Evolutionary conservation across 1,140 invertebrate species (phyloP), one percentile per base, ranked within the genome.

Genomic region (Centruroides sculpturatus): DNA sequence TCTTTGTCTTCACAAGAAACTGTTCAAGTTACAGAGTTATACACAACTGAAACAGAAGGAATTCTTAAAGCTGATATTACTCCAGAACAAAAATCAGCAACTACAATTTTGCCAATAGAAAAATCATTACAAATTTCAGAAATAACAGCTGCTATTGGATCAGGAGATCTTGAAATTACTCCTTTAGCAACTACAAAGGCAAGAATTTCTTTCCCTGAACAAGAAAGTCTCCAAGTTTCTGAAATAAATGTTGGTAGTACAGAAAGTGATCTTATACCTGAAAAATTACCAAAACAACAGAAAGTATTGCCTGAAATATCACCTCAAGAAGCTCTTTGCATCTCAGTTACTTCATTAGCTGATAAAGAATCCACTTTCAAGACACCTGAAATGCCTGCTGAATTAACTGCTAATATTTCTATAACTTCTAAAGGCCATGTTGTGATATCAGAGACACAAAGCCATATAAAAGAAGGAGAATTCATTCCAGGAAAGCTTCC

Each of bases 51-150:
- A 55, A 65, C 51, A 36, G 60, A 67, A 35, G 41, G 23, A 10
- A 57, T 13, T 46, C 47, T 66, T 7, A 61, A 67, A 49, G 13
- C 54, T 51, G 51, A 56, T 55, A 56, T 59, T 36, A 23, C 59
- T 36, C 60, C 66, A 6, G 34, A 13, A 11, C 55, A 58, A 34
- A 64, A 56, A 34, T 65, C 11, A 47, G 65, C 62, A 11, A 35
- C 35, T 34, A 23, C 56, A 49, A 23, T 57, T 47, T 56, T 66
- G 48, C 59, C 62, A 5, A 47, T 54, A 8, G 47, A 47, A 36
- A 64, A 62, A 53, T 58, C 58, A 54, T 13, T 66, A 12, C 11
- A 66, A 49, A 55, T 67, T 3, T 67, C 63, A 46, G 64, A 66
- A 61, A 59, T 66, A 35, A 55, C 46, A 10, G 34, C 60, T 34